phyloP scores from a whole-genome alignment of 1,140 invertebrate genomes.

The Drosophila sproati region DNA sequence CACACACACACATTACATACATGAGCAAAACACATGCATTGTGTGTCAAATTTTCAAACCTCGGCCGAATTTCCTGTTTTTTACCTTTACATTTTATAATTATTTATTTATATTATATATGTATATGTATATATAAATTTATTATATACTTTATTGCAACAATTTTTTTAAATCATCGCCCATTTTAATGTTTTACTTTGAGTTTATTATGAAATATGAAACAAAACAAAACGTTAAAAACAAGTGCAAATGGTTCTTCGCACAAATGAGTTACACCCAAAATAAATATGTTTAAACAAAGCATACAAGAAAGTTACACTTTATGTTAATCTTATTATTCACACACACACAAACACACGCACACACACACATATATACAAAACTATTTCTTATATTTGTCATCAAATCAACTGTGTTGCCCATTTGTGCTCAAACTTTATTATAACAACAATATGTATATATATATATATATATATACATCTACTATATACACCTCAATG shows the following conservation, averaged over 20 bases:
- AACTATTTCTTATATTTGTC: conserved; percentile 33
- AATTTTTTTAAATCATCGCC: conserved; percentile 29
- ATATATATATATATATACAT: conserved; percentile 19
- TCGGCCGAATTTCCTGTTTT: conserved; percentile 84
- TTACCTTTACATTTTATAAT: conserved; percentile 56
- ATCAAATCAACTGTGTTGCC: conserved; percentile 41
- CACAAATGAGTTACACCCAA: conserved; percentile 81
- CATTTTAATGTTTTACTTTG: conserved; percentile 50
- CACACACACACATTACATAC: conserved; percentile 29
- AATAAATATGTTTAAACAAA: conserved; percentile 16
- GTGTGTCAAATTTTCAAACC: conserved; percentile 70
- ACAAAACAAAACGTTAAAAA: conserved; percentile 9
- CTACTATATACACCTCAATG: conserved; percentile 55
- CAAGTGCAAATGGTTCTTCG: conserved; percentile 50
- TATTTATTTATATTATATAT: conserved; percentile 48
- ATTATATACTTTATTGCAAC: conserved; percentile 43
- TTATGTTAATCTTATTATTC: conserved; percentile 19
- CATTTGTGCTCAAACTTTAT: conserved; percentile 56
- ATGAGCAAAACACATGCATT: conserved; percentile 33
- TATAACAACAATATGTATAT: conserved; percentile 34
- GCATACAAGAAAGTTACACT: conserved; percentile 15
- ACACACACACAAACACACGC: conserved; percentile 26
- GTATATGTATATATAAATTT: conserved; percentile 49
- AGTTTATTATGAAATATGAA: conserved; percentile 29
- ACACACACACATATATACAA: conserved; percentile 5